Percentiles rank a stretch among this genome's conserved stretches.
Conservation (phyloP, 2,888 invertebrate species). For the Drosophila acutilabella region DNA sequence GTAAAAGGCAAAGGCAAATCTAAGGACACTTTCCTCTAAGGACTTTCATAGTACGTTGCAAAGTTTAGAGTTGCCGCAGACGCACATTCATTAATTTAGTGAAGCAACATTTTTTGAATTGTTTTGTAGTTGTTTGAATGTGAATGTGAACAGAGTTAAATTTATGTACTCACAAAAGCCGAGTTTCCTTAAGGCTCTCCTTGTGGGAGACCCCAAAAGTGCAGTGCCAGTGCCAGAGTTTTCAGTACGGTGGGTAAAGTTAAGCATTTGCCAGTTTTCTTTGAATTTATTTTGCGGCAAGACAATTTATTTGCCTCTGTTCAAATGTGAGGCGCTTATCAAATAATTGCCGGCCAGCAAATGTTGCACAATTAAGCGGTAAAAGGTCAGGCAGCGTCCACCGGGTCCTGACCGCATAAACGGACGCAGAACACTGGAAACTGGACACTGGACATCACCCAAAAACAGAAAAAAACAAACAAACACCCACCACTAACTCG, state of each 20-base stretch:
- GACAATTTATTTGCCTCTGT: constrained; percentile 68
- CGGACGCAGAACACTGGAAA: constrained; percentile 49
- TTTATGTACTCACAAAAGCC: constrained; percentile 73
- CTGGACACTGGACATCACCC: constrained; percentile 1
- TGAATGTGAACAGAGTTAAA: constrained; percentile 62
- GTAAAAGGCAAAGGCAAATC: background rate
- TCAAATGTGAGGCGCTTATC: constrained; percentile 82
- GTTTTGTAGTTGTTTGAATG: constrained; percentile 60
- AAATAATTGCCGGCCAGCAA: constrained; percentile 84
- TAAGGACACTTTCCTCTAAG: constrained; percentile 10
- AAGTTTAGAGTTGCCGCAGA: constrained; percentile 20
- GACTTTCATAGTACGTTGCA: constrained; percentile 5
- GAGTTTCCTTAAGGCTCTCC: constrained; percentile 57
- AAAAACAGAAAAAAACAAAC: background rate
- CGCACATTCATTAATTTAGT: constrained; percentile 79
- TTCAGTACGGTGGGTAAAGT: constrained; percentile 25
- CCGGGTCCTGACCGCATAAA: constrained; percentile 66
- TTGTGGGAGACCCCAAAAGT: constrained; percentile 45
- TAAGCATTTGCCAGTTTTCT: constrained; percentile 68
- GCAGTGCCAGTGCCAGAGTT: constrained; percentile 18
- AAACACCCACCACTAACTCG: constrained; percentile 9
- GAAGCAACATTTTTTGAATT: constrained; percentile 72
- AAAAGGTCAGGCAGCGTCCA: constrained; percentile 59
- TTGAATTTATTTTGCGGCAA: constrained; percentile 76
- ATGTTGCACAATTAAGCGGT: constrained; percentile 83